These are phyloP conservation scores for Ferrisia virgata DNA, from an alignment of 2,888 invertebrate species.

Conservation along the genomic window DNA sequence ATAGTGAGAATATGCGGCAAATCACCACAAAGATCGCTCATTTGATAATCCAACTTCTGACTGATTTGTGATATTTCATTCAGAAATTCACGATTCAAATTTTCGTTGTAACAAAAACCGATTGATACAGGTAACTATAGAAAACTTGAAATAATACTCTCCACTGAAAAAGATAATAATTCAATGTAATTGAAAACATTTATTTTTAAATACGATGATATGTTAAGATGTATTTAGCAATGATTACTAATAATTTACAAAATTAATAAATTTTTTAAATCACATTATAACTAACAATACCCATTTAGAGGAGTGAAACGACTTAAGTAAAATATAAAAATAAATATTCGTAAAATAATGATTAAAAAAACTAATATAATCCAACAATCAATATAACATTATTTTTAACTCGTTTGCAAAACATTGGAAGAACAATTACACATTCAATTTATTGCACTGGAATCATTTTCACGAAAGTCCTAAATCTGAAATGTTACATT, in stretches of 20 bases:
- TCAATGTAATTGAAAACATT: neutral
- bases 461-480: neutral
- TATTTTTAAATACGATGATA: slow-evolving; percentile 7
- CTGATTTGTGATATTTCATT: too few species aligned
- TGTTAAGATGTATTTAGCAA: neutral
- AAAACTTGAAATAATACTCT: too few species aligned
- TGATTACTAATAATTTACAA: neutral
- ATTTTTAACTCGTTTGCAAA: neutral
- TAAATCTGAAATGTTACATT: neutral
- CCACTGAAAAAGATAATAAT: neutral
- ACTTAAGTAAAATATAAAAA: slow-evolving; percentile 27
- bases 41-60: too few species aligned
- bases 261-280: neutral
- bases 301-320: slow-evolving; percentile 10
- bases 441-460: neutral
- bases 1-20: too few species aligned
- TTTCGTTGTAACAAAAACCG: too few species aligned
- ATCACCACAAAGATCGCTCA: too few species aligned
- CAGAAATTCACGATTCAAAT: too few species aligned
- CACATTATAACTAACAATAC: neutral
- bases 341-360: neutral
- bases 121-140: too few species aligned
- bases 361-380: neutral
- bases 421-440: slow-evolving; percentile 9
- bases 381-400: slow-evolving; percentile 9